Evolutionary conservation across 2,797 vertebrate genomes (phyloP), one percentile per base, ranked within the genome.

Genomic region (Rhinogobio ventralis): DNA sequence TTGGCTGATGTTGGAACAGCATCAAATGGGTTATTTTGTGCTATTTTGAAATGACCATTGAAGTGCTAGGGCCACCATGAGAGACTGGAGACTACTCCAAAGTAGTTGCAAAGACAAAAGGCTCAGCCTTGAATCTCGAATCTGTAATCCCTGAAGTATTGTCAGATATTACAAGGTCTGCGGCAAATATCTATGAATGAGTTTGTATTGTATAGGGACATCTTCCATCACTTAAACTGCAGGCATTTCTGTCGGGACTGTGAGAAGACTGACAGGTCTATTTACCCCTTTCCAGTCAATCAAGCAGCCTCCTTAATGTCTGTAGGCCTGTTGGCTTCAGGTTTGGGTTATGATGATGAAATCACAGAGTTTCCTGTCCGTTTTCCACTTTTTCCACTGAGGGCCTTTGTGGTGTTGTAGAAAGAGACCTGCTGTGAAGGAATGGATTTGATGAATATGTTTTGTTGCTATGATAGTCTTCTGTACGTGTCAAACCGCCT

Each of bases 321-420:
- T 73, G 39, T 30, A 51, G 67, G 67, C 51, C 28, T 64, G 55
- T 71, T 72, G 67, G n/a, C 55, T 85, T 51, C 76, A 79, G 53
- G 55, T 85, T 79, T 4, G 4, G 83, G 74, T 84, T 73, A 28
- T 79, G 83, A 79, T 79, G 76, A 79, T 85, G 83, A 85, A 85
- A 79, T 85, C 76, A 42, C 36, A 42, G 62, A 36, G 66, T 49
- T 84, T 79, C 67, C 66, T 79, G 66, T 79, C 82, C 66, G 5
- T 84, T 79, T 42, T 84, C 39, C 28, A 57, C 75, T 79, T 79
- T 64, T n/a, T n/a, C n/a, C n/a, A 71, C 53, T 15, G 20, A 84
- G 30, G 76, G 55, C 28, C 17, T 84, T 79, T 66, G 39, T 71
- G 75, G 66, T 79, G 42, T 62, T 64, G 55, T 62, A 62, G 76